phyloP scores from a whole-genome alignment of 2,888 invertebrate genomes.

The Hedya salicella region DNA sequence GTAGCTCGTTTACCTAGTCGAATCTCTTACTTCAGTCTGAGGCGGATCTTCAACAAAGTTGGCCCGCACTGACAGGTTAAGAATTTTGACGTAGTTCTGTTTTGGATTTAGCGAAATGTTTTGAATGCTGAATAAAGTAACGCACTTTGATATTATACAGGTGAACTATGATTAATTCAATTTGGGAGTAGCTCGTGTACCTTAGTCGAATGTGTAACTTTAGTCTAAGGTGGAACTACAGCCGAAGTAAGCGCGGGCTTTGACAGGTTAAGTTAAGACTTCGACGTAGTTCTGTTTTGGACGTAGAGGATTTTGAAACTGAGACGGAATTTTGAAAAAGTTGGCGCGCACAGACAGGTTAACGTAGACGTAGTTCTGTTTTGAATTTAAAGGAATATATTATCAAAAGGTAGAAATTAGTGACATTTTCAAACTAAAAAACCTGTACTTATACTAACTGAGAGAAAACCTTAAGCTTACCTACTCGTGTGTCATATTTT shows the following conservation, averaged over 20 bases:
- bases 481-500: too few species aligned
- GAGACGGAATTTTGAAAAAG: too few species aligned
- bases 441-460: too few species aligned
- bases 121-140: neutral
- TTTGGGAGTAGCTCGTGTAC: constrained; percentile 72
- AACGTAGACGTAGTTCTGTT: too few species aligned
- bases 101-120: constrained; percentile 18
- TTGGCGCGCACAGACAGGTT: too few species aligned
- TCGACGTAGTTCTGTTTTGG: constrained; percentile 32
- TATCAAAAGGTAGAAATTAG: too few species aligned
- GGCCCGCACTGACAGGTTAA: constrained; percentile 61
- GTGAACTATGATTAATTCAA: constrained; percentile 81
- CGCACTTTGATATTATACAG: too few species aligned
- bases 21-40: constrained; percentile 76
- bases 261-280: constrained; percentile 65
- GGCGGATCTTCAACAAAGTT: constrained; percentile 47
- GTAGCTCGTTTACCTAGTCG: constrained; percentile 64
- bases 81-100: constrained; percentile 46
- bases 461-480: too few species aligned
- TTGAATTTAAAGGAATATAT: too few species aligned
- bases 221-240: constrained; percentile 55
- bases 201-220: constrained; percentile 72
- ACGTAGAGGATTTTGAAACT: neutral
- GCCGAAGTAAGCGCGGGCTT: constrained; percentile 50
- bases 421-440: too few species aligned